phyloP scores from a whole-genome alignment of 2,113 vertebrate genomes.

The Struthio camelus region DNA sequence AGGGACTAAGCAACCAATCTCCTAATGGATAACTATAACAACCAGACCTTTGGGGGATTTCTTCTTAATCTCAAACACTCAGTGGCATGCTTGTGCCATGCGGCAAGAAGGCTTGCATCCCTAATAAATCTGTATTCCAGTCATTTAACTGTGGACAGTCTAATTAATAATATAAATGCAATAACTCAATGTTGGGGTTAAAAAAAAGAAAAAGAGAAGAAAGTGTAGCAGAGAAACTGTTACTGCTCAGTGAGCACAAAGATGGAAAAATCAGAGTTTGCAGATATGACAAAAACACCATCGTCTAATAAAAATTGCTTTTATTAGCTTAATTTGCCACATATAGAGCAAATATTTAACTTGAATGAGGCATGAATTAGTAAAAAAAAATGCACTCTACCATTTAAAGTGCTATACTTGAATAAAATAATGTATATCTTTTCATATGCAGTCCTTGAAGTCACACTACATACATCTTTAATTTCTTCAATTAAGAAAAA shows the following conservation, averaged over 20 bases:
- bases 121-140: constrained; percentile 45
- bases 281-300: constrained; percentile 41
- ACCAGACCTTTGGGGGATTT: constrained; percentile 26
- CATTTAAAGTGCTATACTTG: constrained; percentile 65
- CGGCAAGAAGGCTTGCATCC: constrained; percentile 30
- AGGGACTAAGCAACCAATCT: constrained; percentile 37
- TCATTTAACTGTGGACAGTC: constrained; percentile 32
- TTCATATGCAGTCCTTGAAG: constrained; percentile 71
- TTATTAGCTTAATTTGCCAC: constrained; percentile 66
- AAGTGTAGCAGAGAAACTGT: not conserved
- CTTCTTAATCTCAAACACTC: constrained; percentile 33
- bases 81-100: not conserved
- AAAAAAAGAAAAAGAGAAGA: not conserved
- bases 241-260: not conserved
- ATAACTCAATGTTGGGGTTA: constrained; percentile 14
- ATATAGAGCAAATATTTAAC: constrained; percentile 54
- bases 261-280: constrained; percentile 19
- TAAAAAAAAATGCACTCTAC: constrained; percentile 45
- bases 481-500: constrained; percentile 83
- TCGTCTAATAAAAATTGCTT: constrained; percentile 42
- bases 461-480: constrained; percentile 79
- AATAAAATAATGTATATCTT: constrained; percentile 75
- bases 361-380: constrained; percentile 61
- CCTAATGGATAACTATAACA: constrained; percentile 45
- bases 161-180: constrained; percentile 54